Evolutionary conservation across 2,113 vertebrate species (phyloP).

Genomic region (Cinclus cinclus): DNA sequence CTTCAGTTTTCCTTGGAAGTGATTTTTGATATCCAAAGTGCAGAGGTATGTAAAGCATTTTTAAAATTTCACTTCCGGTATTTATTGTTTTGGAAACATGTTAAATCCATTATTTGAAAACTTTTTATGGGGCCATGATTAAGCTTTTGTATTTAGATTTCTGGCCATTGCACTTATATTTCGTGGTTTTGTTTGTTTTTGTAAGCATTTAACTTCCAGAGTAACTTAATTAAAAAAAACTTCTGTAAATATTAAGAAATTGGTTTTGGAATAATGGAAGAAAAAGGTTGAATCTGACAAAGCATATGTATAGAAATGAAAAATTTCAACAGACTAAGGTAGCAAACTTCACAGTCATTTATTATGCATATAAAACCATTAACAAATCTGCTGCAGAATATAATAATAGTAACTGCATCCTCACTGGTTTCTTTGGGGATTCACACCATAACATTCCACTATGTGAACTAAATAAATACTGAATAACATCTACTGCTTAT

Average conservation of each 20-base stretch:
- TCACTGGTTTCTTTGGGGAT: conserved; percentile 21
- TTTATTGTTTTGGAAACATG: conserved; percentile 66
- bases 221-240: conserved; percentile 35
- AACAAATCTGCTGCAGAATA: background rate
- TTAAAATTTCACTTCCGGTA: conserved; percentile 45
- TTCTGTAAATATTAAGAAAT: conserved; percentile 55
- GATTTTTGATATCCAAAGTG: conserved; percentile 65
- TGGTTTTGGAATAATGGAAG: background rate
- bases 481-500: conserved; percentile 45
- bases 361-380: background rate
- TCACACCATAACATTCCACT: conserved; percentile 58
- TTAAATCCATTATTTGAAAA: conserved; percentile 40
- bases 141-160: conserved; percentile 60
- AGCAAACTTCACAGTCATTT: conserved; percentile 23
- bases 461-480: conserved; percentile 10
- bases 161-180: conserved; percentile 45
- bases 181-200: conserved; percentile 17
- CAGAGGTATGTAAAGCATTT: conserved; percentile 46
- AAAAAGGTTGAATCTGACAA: conserved; percentile 24
- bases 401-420: background rate
- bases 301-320: background rate
- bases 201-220: conserved; percentile 48
- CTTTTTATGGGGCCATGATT: conserved; percentile 46
- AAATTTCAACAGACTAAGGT: conserved; percentile 23
- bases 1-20: conserved; percentile 70